phyloP scores from a whole-genome alignment of 92 coral and sea anemone species.

The Porites divaricata region DNA sequence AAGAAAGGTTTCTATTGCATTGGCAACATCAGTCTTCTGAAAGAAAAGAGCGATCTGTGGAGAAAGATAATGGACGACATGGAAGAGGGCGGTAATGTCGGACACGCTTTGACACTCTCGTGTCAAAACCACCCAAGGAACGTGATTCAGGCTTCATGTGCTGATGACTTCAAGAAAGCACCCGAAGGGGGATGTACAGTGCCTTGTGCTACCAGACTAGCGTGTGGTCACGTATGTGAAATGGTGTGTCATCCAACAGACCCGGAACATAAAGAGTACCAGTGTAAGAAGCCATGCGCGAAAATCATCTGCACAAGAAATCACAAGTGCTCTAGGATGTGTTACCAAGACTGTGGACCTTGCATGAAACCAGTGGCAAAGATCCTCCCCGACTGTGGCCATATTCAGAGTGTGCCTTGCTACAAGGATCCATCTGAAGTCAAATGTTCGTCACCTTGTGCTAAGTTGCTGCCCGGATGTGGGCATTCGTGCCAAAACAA shows the following conservation, averaged over 20 bases:
- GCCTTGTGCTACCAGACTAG: constrained; percentile 69
- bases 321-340: constrained; percentile 68
- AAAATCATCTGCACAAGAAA: constrained; percentile 52
- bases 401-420: constrained; percentile 68
- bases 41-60: constrained; percentile 78
- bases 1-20: constrained; percentile 89
- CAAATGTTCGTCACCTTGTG: constrained; percentile 61
- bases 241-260: constrained; percentile 90
- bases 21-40: constrained; percentile 78
- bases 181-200: constrained; percentile 92
- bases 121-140: constrained; percentile 94
- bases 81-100: constrained; percentile 71
- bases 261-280: constrained; percentile 75
- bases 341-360: constrained; percentile 72
- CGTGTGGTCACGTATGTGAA: constrained; percentile 75
- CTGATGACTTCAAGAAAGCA: constrained; percentile 75
- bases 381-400: constrained; percentile 67
- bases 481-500: constrained; percentile 62
- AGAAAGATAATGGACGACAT: constrained; percentile 72
- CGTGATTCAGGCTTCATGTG: constrained; percentile 76
- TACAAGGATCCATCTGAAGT: constrained; percentile 48
- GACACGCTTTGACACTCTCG: constrained; percentile 62
- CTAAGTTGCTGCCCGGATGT: constrained; percentile 51
- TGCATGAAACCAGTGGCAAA: constrained; percentile 60
- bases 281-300: constrained; percentile 75